Evolutionary conservation across 2,113 vertebrate genomes (phyloP).

Genomic region (Indicator indicator): DNA sequence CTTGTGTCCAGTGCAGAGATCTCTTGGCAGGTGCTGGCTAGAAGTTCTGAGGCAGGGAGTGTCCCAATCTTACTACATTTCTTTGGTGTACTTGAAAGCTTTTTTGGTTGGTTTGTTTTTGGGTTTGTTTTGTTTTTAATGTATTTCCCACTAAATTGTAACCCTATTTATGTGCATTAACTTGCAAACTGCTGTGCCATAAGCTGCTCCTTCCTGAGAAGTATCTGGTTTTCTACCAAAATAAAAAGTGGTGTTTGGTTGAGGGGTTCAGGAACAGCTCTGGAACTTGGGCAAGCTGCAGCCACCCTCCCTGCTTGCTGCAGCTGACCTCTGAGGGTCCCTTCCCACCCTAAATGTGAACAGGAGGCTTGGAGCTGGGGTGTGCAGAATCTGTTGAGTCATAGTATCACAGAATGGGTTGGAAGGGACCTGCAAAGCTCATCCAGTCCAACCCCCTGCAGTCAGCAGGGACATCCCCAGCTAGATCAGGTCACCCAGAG

Average conservation of each 20-base stretch:
- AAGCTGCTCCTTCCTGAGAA: constrained; percentile 48
- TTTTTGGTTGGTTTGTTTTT: not conserved
- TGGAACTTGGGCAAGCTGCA: not conserved
- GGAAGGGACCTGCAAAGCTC: too few species aligned
- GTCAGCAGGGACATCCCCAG: too few species aligned
- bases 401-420: too few species aligned
- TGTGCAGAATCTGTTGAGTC: too few species aligned
- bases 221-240: constrained; percentile 48
- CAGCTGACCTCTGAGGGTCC: too few species aligned
- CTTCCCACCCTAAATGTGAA: not conserved
- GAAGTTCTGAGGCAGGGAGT: not conserved
- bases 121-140: not conserved
- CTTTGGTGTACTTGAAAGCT: constrained; percentile 65
- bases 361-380: not conserved
- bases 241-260: constrained; percentile 48
- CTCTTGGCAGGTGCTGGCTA: not conserved
- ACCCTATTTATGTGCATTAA: constrained; percentile 64
- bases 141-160: constrained; percentile 51
- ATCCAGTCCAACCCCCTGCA: too few species aligned
- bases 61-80: constrained; percentile 10
- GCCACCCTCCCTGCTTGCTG: too few species aligned
- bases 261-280: not conserved
- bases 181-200: constrained; percentile 36
- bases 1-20: not conserved
- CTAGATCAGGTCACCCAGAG: too few species aligned